Percentiles rank a stretch among this genome's conserved stretches.
phyloP scores from a whole-genome alignment of 2,888 invertebrate genomes.

The Ptychoptera albimana region DNA sequence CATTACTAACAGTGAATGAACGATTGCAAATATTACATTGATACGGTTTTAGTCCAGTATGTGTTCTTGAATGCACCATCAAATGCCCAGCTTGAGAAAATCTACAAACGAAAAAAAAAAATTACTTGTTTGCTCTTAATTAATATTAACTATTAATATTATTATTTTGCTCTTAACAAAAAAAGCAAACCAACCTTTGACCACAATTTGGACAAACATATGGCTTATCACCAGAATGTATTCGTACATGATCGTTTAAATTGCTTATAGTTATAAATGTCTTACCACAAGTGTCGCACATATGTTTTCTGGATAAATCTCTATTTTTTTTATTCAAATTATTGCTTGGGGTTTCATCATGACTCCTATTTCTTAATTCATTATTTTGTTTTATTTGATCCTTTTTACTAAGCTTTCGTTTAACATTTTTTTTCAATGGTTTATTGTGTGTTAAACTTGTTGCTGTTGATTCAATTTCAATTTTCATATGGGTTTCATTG shows the following conservation, averaged over 20 bases:
- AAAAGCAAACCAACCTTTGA: conserved; percentile 8
- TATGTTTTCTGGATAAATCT: conserved; percentile 8
- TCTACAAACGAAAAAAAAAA: conserved; percentile 5
- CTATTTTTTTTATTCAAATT: conserved; percentile 1
- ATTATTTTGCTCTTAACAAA: conserved; percentile 1
- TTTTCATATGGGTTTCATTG: too few relatives aligned
- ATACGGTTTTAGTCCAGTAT: conserved; percentile 11
- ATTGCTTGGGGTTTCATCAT: neutral
- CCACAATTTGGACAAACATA: conserved; percentile 8
- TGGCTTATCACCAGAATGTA: conserved; percentile 11
- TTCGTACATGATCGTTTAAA: conserved; percentile 9
- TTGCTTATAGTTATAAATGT: conserved; percentile 8
- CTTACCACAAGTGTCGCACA: conserved; percentile 11
- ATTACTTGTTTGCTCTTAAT: neutral
- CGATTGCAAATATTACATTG: conserved; percentile 1
- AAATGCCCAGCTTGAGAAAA: conserved; percentile 10
- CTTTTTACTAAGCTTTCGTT: too few relatives aligned
- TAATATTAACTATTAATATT: too few relatives aligned
- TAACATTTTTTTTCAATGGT: too few relatives aligned
- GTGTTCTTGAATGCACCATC: conserved; percentile 8
- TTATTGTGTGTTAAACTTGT: too few relatives aligned
- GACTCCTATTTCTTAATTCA: too few relatives aligned
- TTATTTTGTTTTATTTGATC: too few relatives aligned
- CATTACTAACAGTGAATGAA: conserved; percentile 9
- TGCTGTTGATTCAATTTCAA: too few relatives aligned